phyloP scores from a whole-genome alignment of 2,797 vertebrate genomes.

The Halcyon chelicuti region DNA sequence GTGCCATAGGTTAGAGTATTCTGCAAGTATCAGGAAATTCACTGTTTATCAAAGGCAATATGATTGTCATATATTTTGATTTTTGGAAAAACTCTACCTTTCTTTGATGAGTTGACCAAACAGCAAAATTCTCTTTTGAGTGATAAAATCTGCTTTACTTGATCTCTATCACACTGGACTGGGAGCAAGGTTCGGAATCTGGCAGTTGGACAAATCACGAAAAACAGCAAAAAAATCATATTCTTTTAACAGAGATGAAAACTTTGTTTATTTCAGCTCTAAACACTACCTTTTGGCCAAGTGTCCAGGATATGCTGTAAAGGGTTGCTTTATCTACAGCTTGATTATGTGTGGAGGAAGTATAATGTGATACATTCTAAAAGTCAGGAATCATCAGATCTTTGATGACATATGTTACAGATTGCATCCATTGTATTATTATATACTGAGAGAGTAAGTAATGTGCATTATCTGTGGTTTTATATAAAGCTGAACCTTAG shows the following conservation, averaged over 20 bases:
- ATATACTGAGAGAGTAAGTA: background rate
- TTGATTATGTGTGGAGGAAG: background rate
- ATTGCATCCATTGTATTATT: background rate
- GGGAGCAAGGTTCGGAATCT: background rate
- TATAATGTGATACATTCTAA: background rate
- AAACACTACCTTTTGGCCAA: background rate
- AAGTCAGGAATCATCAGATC: background rate
- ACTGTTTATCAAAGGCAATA: background rate
- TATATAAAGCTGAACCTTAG: background rate
- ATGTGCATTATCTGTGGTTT: background rate
- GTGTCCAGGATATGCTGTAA: background rate
- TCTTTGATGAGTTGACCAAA: background rate
- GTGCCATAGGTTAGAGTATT: background rate
- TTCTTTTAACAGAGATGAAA: background rate
- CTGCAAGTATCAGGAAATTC: background rate
- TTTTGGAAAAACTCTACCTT: background rate
- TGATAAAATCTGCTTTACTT: background rate
- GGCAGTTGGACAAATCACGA: background rate
- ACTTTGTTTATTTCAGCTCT: background rate
- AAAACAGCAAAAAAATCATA: background rate
- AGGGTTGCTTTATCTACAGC: background rate
- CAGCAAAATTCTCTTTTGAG: background rate
- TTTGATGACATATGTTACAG: background rate
- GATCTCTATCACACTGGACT: background rate
- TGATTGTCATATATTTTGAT: background rate